These are phyloP conservation scores for Drosophila lacertosa DNA, from an alignment of 1,140 invertebrate genomes.

Conservation along the genomic window DNA sequence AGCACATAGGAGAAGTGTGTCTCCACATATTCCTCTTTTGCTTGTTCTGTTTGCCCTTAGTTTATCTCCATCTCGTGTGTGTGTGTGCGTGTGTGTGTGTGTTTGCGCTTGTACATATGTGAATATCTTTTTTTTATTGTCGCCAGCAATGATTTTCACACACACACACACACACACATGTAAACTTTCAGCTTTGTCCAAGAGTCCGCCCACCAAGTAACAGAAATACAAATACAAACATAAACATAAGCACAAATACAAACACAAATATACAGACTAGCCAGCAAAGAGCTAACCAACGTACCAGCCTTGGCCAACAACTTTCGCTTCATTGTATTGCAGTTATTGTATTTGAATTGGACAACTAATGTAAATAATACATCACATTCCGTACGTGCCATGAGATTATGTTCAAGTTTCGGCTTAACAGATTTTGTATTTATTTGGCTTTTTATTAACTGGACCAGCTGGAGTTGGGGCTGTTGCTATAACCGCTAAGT, in stretches of 20 bases:
- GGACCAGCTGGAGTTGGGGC: background rate
- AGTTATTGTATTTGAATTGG: conserved; percentile 52
- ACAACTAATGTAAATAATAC: conserved; percentile 53
- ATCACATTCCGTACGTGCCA: conserved; percentile 39
- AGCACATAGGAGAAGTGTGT: too few relatives aligned
- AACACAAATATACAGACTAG: conserved; percentile 5
- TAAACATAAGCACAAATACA: conserved; percentile 19
- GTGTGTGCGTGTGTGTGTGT: background rate
- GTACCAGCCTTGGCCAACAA: background rate
- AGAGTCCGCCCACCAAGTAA: conserved; percentile 19
- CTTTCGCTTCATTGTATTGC: conserved; percentile 33
- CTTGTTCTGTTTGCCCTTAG: conserved; percentile 41
- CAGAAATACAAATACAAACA: conserved; percentile 29
- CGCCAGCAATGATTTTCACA: conserved; percentile 37
- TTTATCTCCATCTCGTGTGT: conserved; percentile 24
- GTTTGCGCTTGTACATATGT: conserved; percentile 20
- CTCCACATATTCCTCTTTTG: conserved; percentile 2
- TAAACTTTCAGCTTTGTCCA: conserved; percentile 21
- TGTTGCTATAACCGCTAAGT: too few relatives aligned
- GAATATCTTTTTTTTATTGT: conserved; percentile 27
- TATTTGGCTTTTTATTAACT: conserved; percentile 42
- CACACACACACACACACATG: conserved; percentile 12
- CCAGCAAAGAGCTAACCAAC: conserved; percentile 9
- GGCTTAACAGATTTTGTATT: conserved; percentile 34
- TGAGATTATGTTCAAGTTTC: conserved; percentile 24